Base-by-base conservation (phyloP, 1,140 invertebrate species). In the Cyphomyrmex costatus region DNA sequence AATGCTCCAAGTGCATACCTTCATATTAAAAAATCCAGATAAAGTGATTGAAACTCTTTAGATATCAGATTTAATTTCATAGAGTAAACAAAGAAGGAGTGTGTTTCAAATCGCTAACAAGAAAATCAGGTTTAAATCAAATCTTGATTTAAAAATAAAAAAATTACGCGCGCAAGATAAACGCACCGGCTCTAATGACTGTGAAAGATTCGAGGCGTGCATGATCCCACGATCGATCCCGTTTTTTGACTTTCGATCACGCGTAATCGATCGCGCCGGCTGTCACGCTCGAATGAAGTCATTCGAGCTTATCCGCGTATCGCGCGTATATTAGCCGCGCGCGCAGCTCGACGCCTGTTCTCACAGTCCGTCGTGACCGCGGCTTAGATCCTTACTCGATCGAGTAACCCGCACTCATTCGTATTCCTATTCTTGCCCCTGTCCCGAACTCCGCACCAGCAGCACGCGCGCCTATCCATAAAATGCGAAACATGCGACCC, bases 261-360 rank as follows among this genome's bases (percentile, higher is more conserved):
- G 85, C 83, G 76, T 89, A 89, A 89, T 89, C 84, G 76, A 79
- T 53, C 58, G 63, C 84, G 49, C 74, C 79, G 74, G 65, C 88
- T 90, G 88, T 87, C 88, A 90, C 86, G 89, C 89, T 90, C 82
- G 76, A 90, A 90, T 90, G 82, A 90, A 90, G 89, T 90, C 88
- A 88, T 90, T 88, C 88, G 77, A 68, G 76, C 76, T 90, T 89
- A 89, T 88, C 88, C 86, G 85, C 60, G 58, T 89, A 87, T 87
- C 86, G 60, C 42, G 53, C 61, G 51, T 58, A 70, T 46, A 65
- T 56, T 80, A 80, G 73, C 77, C 88, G 77, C 10, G 68, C 36
- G 8, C 36, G 36, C 36, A 42, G 36, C 36, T 42, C 36, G 36
- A 42, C 53, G 88, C 61, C 88, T 65, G 86, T 90, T 90, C 89